phyloP scores from a whole-genome alignment of 2,113 vertebrate species.

The Psammodynastes pulverulentus region DNA sequence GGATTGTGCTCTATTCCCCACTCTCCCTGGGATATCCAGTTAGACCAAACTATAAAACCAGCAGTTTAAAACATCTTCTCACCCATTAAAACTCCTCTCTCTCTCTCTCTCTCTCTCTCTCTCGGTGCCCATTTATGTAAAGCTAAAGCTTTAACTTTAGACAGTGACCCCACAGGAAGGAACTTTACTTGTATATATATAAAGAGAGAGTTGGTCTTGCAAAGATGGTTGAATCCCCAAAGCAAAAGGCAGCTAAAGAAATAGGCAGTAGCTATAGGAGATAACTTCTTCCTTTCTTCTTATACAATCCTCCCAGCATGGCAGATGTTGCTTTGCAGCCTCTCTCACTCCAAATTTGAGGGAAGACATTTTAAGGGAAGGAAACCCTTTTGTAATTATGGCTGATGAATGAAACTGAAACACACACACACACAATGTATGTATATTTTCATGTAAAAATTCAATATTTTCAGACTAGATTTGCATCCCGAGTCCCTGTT shows the following conservation, averaged over 20 bases:
- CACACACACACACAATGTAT: neutral
- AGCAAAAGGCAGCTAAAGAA: neutral
- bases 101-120: neutral
- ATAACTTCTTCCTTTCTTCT: neutral
- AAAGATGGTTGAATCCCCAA: neutral
- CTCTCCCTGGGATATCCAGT: neutral
- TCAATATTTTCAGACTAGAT: neutral
- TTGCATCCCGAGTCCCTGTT: neutral
- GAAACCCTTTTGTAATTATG: neutral
- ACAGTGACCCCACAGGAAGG: neutral
- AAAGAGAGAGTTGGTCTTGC: neutral
- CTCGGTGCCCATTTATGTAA: neutral
- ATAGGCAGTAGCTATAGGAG: neutral
- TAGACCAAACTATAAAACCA: neutral
- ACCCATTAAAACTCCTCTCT: neutral
- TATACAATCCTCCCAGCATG: neutral
- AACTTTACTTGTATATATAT: neutral
- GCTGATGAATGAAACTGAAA: neutral
- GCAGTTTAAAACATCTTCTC: neutral
- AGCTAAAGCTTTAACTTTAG: neutral
- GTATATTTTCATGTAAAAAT: neutral
- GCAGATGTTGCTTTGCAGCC: neutral
- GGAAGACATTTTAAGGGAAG: neutral
- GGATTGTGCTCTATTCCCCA: neutral
- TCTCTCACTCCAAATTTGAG: neutral